Percentiles rank a stretch among this genome's conserved stretches.
phyloP scores from a whole-genome alignment of 2,888 invertebrate genomes.

The Amiota mariae region DNA sequence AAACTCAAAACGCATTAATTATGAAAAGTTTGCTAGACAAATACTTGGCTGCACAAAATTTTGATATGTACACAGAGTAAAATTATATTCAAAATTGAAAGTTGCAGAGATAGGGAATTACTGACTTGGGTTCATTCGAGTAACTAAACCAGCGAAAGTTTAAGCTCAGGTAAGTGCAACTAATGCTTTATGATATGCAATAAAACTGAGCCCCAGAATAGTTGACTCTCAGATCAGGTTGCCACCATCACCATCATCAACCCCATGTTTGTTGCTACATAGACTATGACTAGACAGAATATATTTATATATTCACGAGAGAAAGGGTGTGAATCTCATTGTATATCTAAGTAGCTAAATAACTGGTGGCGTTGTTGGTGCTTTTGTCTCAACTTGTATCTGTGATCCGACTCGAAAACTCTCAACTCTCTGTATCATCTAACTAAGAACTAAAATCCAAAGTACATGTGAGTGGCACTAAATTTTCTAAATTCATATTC shows the following conservation, averaged over 20 bases:
- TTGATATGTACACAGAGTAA: neutral
- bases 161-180: neutral
- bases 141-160: neutral
- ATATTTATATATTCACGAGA: no score
- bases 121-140: neutral
- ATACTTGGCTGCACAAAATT: slow-evolving; percentile 15
- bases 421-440: no score
- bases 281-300: no score
- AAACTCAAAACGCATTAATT: slow-evolving; percentile 19
- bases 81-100: no score
- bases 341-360: slow-evolving; percentile 11
- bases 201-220: neutral
- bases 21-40: slow-evolving; percentile 19
- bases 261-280: no score
- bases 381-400: neutral
- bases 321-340: neutral
- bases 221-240: neutral
- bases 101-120: no score
- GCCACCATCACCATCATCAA: neutral
- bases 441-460: neutral
- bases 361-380: neutral
- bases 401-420: neutral
- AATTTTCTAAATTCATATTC: slow-evolving; percentile 4
- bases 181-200: slow-evolving; percentile 10
- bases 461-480: neutral